phyloP scores from a whole-genome alignment of 1,140 invertebrate genomes.

The Ostrea denselamellosa region DNA sequence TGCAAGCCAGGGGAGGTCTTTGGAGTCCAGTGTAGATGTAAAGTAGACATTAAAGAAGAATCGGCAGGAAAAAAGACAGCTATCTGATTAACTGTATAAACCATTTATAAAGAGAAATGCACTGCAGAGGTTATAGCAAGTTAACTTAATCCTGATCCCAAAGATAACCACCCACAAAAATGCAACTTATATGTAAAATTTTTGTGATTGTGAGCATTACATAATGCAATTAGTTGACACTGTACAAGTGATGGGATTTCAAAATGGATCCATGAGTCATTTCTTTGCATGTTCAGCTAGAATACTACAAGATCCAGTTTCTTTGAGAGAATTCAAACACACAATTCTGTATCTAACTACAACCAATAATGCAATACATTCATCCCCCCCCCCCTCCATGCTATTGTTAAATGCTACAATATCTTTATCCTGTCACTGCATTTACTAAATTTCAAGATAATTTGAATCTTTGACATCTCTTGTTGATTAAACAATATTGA shows the following conservation, averaged over 20 bases:
- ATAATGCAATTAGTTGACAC: constrained; percentile 22
- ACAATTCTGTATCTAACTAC: constrained; percentile 4
- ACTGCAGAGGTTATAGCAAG: not conserved
- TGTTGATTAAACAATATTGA: constrained; percentile 38
- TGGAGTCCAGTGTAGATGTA: not conserved
- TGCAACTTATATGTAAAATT: constrained; percentile 33
- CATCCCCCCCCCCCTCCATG: not conserved
- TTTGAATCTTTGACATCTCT: not conserved
- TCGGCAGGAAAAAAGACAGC: not conserved
- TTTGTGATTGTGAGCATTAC: constrained; percentile 2
- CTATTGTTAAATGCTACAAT: not conserved
- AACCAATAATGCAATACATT: not conserved
- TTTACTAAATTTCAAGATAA: not conserved
- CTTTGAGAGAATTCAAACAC: constrained; percentile 25
- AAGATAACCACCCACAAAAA: constrained; percentile 35
- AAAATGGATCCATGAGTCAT: not conserved
- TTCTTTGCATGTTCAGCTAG: not conserved
- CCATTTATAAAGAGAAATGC: not conserved
- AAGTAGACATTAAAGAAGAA: constrained; percentile 25
- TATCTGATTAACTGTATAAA: constrained; percentile 19
- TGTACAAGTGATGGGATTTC: constrained; percentile 28
- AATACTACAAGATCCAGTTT: not conserved
- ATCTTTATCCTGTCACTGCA: not conserved
- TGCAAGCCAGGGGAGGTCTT: not conserved
- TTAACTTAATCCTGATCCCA: not conserved